phyloP scores from a whole-genome alignment of 2,113 vertebrate species.

The Channa maculata region DNA sequence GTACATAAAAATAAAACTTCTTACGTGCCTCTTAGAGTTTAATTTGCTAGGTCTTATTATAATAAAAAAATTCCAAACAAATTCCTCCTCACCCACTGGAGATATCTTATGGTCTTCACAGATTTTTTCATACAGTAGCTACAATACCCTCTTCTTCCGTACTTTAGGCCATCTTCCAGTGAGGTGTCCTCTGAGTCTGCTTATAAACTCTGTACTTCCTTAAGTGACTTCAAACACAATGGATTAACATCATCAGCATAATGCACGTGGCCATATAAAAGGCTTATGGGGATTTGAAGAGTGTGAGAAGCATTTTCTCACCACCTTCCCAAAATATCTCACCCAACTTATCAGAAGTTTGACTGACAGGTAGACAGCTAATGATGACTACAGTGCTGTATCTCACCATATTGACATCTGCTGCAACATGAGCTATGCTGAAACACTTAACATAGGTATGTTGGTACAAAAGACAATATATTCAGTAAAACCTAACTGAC shows the following conservation, averaged over 20 bases:
- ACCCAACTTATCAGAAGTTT: constrained; percentile 14
- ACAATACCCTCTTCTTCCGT: not conserved
- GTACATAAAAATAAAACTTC: not conserved
- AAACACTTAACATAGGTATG: not conserved
- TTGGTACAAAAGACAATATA: not conserved
- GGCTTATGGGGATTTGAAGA: constrained; percentile 51
- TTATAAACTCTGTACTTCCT: constrained; percentile 33
- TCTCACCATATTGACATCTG: constrained; percentile 32
- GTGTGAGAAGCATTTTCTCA: constrained; percentile 34
- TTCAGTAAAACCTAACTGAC: constrained; percentile 2
- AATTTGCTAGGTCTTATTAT: too few relatives aligned
- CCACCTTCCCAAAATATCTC: constrained; percentile 27
- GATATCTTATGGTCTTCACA: not conserved
- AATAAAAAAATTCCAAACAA: not conserved
- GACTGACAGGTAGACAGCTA: constrained; percentile 36
- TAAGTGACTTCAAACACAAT: constrained; percentile 46
- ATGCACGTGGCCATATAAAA: constrained; percentile 48
- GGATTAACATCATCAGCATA: constrained; percentile 49
- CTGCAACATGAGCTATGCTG: not conserved
- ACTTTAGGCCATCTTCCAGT: not conserved
- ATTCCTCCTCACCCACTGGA: not conserved
- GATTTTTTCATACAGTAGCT: constrained; percentile 19
- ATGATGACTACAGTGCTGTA: constrained; percentile 27
- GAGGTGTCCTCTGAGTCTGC: not conserved
- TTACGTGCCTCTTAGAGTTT: too few relatives aligned